Base-by-base conservation (phyloP, 64 coral and sea anemone species). In the Montipora sp. region DNA sequence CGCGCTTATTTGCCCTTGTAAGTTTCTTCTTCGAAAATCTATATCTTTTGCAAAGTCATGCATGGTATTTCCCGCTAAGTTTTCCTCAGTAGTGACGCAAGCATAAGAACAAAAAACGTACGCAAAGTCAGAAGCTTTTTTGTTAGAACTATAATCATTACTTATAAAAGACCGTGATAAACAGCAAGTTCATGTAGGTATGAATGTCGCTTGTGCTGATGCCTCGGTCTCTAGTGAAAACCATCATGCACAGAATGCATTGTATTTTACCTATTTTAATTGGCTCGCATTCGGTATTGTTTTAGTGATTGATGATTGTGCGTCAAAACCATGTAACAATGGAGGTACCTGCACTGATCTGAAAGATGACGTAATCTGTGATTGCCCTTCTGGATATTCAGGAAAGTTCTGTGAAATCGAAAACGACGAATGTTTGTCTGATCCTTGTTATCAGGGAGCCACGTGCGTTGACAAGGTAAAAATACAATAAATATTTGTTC, bases 391-490 rank as follows among this genome's bases (percentile, higher is more conserved):
- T 23, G 97, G 97, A 8, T 99, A 94, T 50, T 79, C 77, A 60
- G 97, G 97, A 16, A 92, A 66, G 78, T 92, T 92, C 43, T 99
- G 97, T 81, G 89, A 99, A 73, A 91, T 47, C 0, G 95, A 99
- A 55, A 73, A 95, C 65, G 89, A 95, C 55, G 94, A 96, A 73
- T 99, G 97, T 80, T 92, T 99, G 51, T 99, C 97, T 27, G 85
- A 99, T 78, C 92, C 92, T 80, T 93, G 92, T 71, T 79, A 90
- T 46, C 88, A 90, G 78, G 88, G 88, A 14, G 73, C 88, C 16
- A 91, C 89, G 22, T 99, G 97, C 89, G 74, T 99, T 49, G 94
- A 99, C 61, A 94, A 99, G 97, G 97, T 98, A 89, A 24, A 19
- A 7, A 70, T 18, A 16, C n/a, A 16, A 16, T 70, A 10, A 70